Evolutionary conservation across 2,888 invertebrate species (phyloP), one percentile per base, ranked within the genome.

Genomic region (Drosophila vallismaia): DNA sequence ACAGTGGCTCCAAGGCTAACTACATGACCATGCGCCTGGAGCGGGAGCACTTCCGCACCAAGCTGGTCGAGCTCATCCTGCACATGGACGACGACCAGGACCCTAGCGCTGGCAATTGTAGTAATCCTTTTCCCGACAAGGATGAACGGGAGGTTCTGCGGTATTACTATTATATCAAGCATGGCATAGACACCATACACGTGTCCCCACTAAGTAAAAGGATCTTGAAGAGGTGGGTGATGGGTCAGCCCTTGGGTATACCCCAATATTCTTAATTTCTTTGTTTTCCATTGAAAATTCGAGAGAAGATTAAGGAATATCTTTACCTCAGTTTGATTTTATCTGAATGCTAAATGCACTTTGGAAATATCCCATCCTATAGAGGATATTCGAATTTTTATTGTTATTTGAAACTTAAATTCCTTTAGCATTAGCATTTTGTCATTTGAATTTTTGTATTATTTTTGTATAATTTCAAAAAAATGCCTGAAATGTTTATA

Each of bases 181-280:
- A 97, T 90, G 98, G 98, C 0, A 95, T 98, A 46, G 97, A 97
- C 89, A 97, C 97, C 3, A 95, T 95, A 72, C 96, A 97, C 89
- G 96, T 98, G 0, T 96, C 97, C 0, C 95, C 97, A 1, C 93
- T 98, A 89, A 96, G 96, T 86, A 93, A 94, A 59, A 93, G 93
- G 81, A 94, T 96, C 88, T 92, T 98, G 64, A 92, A 93, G 45
- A 93, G 93, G 95, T 94, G 77, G 36, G 36, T 36, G 36, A n/a
- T 8, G 33, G 33, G 29, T 4, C 29, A 29, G 19, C 19, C 19
- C 19, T 19, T 1, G 19, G 19, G 19, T 19, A 19, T 19, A 2
- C 8, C 8, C 8, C 9, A 0, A 6, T 7, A 8, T 12, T 0
- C 3, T 0, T 28, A 28, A 56, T 51, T n/a, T 42, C 33, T 31